phyloP scores from a whole-genome alignment of 2,113 vertebrate genomes.

The Arenaria interpres region DNA sequence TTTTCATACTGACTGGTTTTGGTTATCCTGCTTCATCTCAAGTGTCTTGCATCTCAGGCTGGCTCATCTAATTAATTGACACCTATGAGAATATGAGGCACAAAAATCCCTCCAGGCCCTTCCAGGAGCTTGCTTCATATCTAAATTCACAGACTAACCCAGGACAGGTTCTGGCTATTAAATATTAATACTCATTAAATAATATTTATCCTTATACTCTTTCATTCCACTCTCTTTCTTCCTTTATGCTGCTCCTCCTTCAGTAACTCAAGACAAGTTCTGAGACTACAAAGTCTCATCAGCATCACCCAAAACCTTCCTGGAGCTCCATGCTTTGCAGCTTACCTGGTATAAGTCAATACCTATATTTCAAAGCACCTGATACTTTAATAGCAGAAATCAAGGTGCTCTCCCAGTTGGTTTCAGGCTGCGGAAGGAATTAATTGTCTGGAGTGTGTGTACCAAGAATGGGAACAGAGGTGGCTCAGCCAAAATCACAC shows the following conservation, averaged over 20 bases:
- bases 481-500: neutral
- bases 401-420: neutral
- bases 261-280: neutral
- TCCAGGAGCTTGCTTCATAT: neutral
- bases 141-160: neutral
- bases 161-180: neutral
- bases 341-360: neutral
- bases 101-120: neutral
- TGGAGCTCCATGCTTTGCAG: neutral
- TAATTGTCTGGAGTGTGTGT: neutral
- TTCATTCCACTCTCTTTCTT: neutral
- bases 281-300: neutral
- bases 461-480: fast-evolving
- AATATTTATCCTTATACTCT: neutral
- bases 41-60: neutral
- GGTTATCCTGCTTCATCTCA: neutral
- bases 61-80: neutral
- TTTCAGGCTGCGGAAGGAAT: neutral
- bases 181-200: neutral
- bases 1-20: neutral
- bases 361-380: neutral
- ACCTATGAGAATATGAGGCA: neutral
- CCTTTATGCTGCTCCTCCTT: neutral
- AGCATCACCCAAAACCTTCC: neutral
- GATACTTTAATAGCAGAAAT: neutral